These are phyloP conservation scores for Struthio camelus DNA, from an alignment of 2,113 vertebrate genomes.

Conservation along the genomic window DNA sequence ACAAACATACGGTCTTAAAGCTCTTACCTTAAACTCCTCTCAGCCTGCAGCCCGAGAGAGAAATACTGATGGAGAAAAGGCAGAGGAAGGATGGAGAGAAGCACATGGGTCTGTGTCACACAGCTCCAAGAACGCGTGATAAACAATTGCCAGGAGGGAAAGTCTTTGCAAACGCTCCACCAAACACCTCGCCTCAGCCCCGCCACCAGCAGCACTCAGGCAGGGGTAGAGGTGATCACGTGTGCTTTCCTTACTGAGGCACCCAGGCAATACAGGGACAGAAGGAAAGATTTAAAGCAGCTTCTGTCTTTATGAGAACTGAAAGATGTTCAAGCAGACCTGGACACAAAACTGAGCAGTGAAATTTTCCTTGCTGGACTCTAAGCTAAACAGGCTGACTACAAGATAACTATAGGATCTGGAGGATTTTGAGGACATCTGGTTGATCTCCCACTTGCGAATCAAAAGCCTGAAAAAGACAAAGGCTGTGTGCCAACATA, in stretches of 20 bases:
- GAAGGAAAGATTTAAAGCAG: fast-evolving
- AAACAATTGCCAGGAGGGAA: background rate
- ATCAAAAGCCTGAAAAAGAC: background rate
- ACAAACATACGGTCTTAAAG: background rate
- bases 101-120: fast-evolving
- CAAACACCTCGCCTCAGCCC: fast-evolving
- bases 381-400: background rate
- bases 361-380: background rate
- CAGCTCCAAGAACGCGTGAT: background rate
- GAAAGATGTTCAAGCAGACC: background rate
- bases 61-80: fast-evolving
- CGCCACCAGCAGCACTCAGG: fast-evolving
- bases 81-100: background rate
- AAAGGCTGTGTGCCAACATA: background rate
- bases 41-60: background rate
- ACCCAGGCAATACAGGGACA: background rate
- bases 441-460: background rate
- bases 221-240: too few relatives aligned
- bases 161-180: background rate
- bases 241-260: background rate
- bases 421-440: background rate
- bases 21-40: background rate
- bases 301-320: background rate
- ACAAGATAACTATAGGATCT: background rate
- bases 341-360: fast-evolving